Base-by-base conservation (phyloP, 2,888 invertebrate species). In the Syrista parreyssii region DNA sequence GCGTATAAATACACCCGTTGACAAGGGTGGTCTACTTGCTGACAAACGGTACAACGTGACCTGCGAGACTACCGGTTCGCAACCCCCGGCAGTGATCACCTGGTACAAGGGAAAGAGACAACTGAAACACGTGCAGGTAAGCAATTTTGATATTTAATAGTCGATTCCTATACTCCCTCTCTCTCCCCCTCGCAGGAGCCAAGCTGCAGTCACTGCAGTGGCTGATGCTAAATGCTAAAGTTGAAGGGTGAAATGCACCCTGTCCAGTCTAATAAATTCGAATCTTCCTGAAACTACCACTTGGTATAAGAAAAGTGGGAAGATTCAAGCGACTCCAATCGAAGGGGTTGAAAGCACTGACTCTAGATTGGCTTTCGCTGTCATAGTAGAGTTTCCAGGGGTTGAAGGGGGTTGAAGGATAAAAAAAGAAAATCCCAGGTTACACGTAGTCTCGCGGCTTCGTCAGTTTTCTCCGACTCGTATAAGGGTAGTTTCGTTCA, bases 91-190 rank as follows among this genome's bases (percentile, higher is more conserved):
- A 36, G 94, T 96, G 89, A 95, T 97, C 91, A 95, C 97, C 30
- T 97, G 97, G 97, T 96, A 96, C 93, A 97, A 97, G 92, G 97
- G 97, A 81, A 96, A 96, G 90, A 93, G 96, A 79, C 96, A 96
- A 89, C 94, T 97, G 83, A 95, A 95, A 87, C 94, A 96, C 90
- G 95, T 96, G 79, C 96, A 95, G 93, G 97, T 97, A 88, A 92
- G 92, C 89, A 75, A 71, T 55, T 23, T 40, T 40, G 12, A 12
- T 15, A 40, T 12, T 40, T 40, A 15, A 4, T 15, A 1, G 0
- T 4, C 36, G 0, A 40, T 55, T 15, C 23, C 1, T 2, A 55
- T 55, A 0, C 1, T 6, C 15, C 4, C 40, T 2, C 15, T 15
- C 23, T 6, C 15, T 0, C 40, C 0, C 23, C 15, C 40, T 40